Evolutionary conservation across 2,888 invertebrate species (phyloP).

Genomic region (Dioctria rufipes): DNA sequence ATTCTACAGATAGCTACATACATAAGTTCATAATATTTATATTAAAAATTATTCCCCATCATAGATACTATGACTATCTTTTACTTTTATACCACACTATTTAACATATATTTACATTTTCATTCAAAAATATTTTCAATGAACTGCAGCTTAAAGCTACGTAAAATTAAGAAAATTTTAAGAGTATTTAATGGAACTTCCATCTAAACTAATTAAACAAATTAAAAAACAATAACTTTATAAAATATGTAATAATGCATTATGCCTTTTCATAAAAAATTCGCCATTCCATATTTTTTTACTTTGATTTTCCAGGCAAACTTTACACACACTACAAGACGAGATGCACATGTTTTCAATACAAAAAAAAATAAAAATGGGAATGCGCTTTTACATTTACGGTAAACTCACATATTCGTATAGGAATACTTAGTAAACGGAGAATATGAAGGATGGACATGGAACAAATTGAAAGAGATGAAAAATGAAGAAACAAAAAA

Average conservation of each 20-base stretch:
- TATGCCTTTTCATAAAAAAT: not conserved
- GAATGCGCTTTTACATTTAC: constrained; percentile 50
- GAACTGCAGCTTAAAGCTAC: too few relatives aligned
- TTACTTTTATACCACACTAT: too few relatives aligned
- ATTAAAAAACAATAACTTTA: too few relatives aligned
- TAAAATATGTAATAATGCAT: not conserved
- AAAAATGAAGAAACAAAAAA: constrained; percentile 58
- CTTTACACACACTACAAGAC: constrained; percentile 21
- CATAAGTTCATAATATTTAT: too few relatives aligned
- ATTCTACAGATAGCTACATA: too few relatives aligned
- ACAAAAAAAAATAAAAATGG: constrained; percentile 15
- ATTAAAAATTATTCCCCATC: too few relatives aligned
- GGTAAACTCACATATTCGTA: constrained; percentile 56
- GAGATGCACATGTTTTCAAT: constrained; percentile 40
- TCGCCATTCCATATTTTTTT: not conserved
- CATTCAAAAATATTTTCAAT: too few relatives aligned
- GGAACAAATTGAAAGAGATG: constrained; percentile 53
- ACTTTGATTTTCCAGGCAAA: constrained; percentile 26
- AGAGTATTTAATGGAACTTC: too few relatives aligned
- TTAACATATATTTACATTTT: too few relatives aligned
- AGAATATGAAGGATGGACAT: constrained; percentile 35
- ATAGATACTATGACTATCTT: too few relatives aligned
- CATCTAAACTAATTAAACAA: too few relatives aligned
- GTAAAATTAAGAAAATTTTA: too few relatives aligned
- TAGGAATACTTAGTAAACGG: constrained; percentile 58